These are phyloP conservation scores for Morphnarchus princeps DNA, from an alignment of 2,113 vertebrate genomes.

Conservation along the genomic window DNA sequence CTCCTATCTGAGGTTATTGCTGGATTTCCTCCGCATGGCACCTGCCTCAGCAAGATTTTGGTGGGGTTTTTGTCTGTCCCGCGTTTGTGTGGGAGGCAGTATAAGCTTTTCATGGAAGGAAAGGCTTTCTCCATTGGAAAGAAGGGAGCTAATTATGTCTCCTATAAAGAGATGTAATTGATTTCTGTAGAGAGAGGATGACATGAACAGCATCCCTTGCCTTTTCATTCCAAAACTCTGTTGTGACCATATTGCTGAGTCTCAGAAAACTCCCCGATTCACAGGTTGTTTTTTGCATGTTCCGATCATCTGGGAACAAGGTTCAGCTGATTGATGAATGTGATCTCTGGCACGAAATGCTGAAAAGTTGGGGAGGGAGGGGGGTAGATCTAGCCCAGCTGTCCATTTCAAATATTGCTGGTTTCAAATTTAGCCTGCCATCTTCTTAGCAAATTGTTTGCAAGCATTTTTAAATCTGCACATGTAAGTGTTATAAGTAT, in stretches of 20 bases:
- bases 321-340: constrained; percentile 35
- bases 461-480: neutral
- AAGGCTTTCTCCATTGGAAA: constrained; percentile 3
- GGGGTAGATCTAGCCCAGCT: neutral
- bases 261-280: neutral
- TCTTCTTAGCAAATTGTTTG: constrained; percentile 3
- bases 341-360: constrained; percentile 12
- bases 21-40: neutral
- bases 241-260: neutral
- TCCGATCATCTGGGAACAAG: constrained; percentile 29
- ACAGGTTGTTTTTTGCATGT: neutral
- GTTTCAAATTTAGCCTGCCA: constrained; percentile 6
- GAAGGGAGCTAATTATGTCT: constrained; percentile 27
- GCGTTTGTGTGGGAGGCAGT: neutral
- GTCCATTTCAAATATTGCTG: neutral
- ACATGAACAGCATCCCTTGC: constrained; percentile 1
- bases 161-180: neutral
- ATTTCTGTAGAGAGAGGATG: neutral
- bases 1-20: neutral
- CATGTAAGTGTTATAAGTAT: neutral
- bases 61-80: neutral
- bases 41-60: neutral
- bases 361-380: neutral
- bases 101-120: neutral
- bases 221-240: constrained; percentile 44